Conservation (phyloP, 92 coral and sea anemone genomes). For the Bergia sp. region DNA sequence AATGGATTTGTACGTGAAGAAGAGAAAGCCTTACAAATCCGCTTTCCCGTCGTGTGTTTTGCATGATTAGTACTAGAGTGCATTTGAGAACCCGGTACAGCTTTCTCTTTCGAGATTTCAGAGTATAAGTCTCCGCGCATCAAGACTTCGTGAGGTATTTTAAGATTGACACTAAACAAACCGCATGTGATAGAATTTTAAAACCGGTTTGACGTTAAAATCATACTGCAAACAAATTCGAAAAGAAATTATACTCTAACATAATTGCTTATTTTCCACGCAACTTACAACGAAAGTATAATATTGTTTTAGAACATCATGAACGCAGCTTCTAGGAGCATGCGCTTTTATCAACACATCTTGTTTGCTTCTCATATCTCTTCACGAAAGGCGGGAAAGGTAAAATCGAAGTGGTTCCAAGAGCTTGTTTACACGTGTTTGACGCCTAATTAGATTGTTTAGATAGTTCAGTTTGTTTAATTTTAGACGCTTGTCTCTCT, state of each 20-base stretch:
- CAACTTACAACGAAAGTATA: neutral
- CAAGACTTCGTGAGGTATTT: conserved; percentile 6
- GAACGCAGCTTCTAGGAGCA: neutral
- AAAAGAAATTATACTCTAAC: neutral
- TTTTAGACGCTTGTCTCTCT: conserved; percentile 15
- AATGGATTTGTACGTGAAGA: conserved; percentile 21
- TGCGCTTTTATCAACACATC: neutral
- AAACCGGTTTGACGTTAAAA: neutral
- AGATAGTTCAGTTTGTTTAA: conserved; percentile 24
- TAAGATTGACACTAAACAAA: neutral
- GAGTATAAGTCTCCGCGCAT: neutral
- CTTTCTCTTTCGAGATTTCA: neutral
- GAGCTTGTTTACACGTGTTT: conserved; percentile 46
- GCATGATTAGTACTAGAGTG: too few species aligned
- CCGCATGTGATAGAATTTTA: conserved; percentile 1
- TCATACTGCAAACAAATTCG: conserved; percentile 4
- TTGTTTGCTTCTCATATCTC: conserved; percentile 1
- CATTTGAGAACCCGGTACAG: neutral
- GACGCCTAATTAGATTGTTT: conserved; percentile 44
- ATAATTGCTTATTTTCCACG: neutral
- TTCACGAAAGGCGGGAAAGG: conserved; percentile 30
- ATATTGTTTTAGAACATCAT: neutral
- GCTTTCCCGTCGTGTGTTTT: neutral
- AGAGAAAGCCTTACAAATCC: neutral
- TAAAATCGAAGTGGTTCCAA: conserved; percentile 19